Evolutionary conservation across 2,797 vertebrate genomes (phyloP), one percentile per base, ranked within the genome.

Genomic region (Thripadectes ignobilis): DNA sequence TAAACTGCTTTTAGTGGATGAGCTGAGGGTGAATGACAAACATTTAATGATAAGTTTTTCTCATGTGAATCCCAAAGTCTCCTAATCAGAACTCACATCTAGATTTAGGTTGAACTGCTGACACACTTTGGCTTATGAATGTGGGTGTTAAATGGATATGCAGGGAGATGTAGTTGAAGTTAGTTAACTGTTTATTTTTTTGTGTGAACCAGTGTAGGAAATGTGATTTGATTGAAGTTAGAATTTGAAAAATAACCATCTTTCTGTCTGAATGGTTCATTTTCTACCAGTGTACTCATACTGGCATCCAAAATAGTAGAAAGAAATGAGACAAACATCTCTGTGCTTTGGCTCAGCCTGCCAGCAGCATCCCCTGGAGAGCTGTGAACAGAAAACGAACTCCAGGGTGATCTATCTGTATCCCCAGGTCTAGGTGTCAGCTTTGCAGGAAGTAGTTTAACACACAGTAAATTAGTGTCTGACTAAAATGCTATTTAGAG

Each of bases 371-470:
- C 29, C 90, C 43, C 63, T 65, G 51, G 79, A 88, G 91, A 85
- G 17, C 46, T 65, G 59, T 79, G 67, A 86, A 88, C 43, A 46
- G n/a, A 85, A 91, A 84, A 88, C 0, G 2, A 89, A 55, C 83
- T 92, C 93, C n/a, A 74, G 73, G 84, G 74, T 96, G 79, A 93
- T 87, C 77, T 85, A 88, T 94, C 81, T 19, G 32, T 87, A 96
- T 96, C 68, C 65, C 76, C 72, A 86, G 84, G 71, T 92, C 48
- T 71, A 34, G 46, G 46, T 79, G 65, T 93, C 59, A 74, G 46
- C 48, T 57, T 69, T 86, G 34, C 62, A 92, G 66, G 62, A 91
- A 92, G 82, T 68, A 58, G 30, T 52, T 92, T 91, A 92, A 77
- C 43, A 67, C 85, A 59, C 45, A 61, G 74, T 75, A 92, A 95